Percentiles rank a stretch among this genome's conserved stretches.
phyloP scores from a whole-genome alignment of 1,140 invertebrate species.

The Orussus abietinus region DNA sequence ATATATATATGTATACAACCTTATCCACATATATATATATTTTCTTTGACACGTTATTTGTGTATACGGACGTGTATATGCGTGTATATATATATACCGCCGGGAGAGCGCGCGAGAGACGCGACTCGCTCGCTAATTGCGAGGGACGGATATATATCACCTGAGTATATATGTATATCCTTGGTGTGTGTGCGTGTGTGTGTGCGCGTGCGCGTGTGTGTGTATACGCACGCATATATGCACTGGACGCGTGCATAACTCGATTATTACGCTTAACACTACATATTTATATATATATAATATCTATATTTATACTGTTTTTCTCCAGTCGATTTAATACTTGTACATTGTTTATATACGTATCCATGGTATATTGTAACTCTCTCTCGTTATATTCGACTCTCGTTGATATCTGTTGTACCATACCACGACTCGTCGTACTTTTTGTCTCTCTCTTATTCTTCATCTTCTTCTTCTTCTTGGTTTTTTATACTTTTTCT shows the following conservation, averaged over 20 bases:
- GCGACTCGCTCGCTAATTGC: no score
- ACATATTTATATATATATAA: constrained; percentile 21
- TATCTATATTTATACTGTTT: constrained; percentile 15
- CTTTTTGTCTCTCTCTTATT: background rate
- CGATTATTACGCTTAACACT: constrained; percentile 28
- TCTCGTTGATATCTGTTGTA: constrained; percentile 34
- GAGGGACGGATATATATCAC: constrained; percentile 8
- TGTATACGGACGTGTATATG: constrained; percentile 11
- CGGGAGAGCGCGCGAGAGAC: no score
- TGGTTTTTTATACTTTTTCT: constrained; percentile 22
- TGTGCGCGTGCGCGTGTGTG: constrained; percentile 2
- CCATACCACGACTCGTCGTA: constrained; percentile 30
- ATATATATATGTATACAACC: constrained; percentile 25
- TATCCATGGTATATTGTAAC: constrained; percentile 29
- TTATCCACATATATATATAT: constrained; percentile 16
- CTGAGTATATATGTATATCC: constrained; percentile 9
- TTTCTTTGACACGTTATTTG: constrained; percentile 3
- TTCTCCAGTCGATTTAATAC: background rate
- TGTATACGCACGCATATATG: constrained; percentile 18
- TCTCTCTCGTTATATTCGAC: constrained; percentile 34
- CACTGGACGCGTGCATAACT: constrained; percentile 21
- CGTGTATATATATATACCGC: constrained; percentile 15
- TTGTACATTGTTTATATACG: constrained; percentile 4
- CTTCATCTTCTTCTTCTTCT: constrained; percentile 1
- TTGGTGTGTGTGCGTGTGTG: constrained; percentile 7